A percentile compares a stretch with the other conserved stretches of the same genome.
Evolutionary conservation across 2,113 vertebrate genomes (phyloP).

Genomic region (Dipodomys ordii): DNA sequence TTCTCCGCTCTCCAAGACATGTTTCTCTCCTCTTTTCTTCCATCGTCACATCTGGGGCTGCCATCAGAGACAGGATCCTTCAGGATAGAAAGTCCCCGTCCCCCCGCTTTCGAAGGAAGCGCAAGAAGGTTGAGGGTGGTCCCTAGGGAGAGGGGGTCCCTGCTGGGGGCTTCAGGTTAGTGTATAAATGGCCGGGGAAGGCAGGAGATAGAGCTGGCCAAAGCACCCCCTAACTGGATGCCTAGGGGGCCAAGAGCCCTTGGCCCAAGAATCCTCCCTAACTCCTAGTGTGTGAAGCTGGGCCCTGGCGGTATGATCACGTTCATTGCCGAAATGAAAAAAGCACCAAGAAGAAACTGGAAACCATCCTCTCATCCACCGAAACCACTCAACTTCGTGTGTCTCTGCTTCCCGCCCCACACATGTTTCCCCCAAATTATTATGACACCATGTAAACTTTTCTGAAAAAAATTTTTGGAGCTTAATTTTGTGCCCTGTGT

Average conservation of each 20-base stretch:
- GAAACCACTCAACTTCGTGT: conserved; percentile 29
- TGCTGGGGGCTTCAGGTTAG: neutral
- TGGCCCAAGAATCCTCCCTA: neutral
- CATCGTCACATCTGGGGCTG: conserved; percentile 29
- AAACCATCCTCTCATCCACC: neutral
- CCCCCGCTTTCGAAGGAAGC: neutral
- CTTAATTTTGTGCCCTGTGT: neutral
- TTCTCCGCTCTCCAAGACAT: neutral
- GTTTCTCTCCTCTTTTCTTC: conserved; percentile 34
- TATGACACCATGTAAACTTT: neutral
- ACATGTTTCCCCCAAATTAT: conserved; percentile 3
- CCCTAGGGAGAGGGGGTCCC: neutral
- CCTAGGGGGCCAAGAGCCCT: neutral
- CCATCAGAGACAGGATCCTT: conserved; percentile 52
- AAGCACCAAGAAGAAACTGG: conserved; percentile 3
- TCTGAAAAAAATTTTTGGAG: neutral
- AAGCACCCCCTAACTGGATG: neutral
- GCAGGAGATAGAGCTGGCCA: neutral
- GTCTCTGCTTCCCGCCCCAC: conserved; percentile 1
- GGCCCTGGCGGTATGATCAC: neutral
- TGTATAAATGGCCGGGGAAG: neutral
- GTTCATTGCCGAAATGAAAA: conserved; percentile 13
- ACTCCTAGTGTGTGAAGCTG: neutral
- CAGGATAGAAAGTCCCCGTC: conserved; percentile 40
- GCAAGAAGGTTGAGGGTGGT: neutral